phyloP scores from a whole-genome alignment of 2,113 vertebrate genomes.

The Phainopepla nitens region DNA sequence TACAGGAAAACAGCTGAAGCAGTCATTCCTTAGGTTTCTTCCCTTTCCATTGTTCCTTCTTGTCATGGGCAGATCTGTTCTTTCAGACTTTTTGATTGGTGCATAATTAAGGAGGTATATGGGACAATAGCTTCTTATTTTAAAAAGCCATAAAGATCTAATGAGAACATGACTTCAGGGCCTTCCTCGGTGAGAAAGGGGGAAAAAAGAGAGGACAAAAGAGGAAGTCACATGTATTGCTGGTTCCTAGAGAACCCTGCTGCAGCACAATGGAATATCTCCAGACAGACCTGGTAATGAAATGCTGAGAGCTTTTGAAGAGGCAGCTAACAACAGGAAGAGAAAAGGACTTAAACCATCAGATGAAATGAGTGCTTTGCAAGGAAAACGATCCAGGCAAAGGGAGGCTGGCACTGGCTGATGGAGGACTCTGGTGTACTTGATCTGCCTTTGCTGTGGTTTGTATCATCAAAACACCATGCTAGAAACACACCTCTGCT shows the following conservation, averaged over 20 bases:
- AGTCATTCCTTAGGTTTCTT: background rate
- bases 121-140: slow-evolving; percentile 56
- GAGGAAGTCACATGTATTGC: background rate
- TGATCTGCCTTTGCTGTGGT: background rate
- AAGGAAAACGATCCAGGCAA: slow-evolving; percentile 18
- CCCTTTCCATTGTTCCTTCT: background rate
- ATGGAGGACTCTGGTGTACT: rapidly evolving
- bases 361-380: slow-evolving; percentile 29
- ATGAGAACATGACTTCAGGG: slow-evolving; percentile 61
- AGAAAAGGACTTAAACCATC: slow-evolving; percentile 7
- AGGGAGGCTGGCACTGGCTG: background rate
- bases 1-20: background rate
- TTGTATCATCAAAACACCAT: background rate
- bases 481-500: background rate
- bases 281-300: slow-evolving; percentile 28
- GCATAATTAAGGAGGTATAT: slow-evolving; percentile 66
- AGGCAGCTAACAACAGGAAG: slow-evolving; percentile 8
- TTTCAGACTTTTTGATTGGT: slow-evolving; percentile 34
- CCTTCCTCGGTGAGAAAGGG: slow-evolving; percentile 4
- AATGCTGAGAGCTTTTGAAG: slow-evolving; percentile 35
- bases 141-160: slow-evolving; percentile 63
- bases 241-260: background rate
- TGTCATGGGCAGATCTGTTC: background rate
- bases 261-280: slow-evolving; percentile 50
- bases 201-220: background rate